Evolutionary conservation across 2,113 vertebrate species (phyloP).

Genomic region (Apistogramma diplotaenia): DNA sequence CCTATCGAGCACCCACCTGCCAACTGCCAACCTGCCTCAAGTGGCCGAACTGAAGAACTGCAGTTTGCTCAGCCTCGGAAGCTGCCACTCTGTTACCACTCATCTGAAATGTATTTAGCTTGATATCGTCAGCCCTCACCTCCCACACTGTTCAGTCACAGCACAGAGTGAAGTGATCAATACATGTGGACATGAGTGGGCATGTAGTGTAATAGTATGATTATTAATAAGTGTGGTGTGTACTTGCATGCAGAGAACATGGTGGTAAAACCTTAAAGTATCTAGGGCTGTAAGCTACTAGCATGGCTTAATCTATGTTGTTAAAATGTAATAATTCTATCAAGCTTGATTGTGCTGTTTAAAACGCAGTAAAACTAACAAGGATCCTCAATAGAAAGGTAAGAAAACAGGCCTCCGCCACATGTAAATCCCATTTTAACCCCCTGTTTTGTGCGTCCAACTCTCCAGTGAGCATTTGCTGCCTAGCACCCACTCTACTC

Average conservation of each 20-base stretch:
- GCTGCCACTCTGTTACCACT: not conserved
- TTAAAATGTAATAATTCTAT: not conserved
- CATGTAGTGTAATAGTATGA: not conserved
- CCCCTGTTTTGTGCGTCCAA: conserved; percentile 38
- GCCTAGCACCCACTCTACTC: conserved; percentile 71
- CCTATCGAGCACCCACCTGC: not conserved
- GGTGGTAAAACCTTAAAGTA: not conserved
- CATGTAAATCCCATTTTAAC: conserved; percentile 27
- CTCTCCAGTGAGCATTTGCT: conserved; percentile 63
- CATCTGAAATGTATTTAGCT: not conserved
- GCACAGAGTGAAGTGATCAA: not conserved
- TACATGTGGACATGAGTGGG: not conserved
- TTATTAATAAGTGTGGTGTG: not conserved
- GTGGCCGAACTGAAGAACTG: not conserved
- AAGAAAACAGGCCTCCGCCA: conserved; percentile 6
- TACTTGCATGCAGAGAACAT: not conserved
- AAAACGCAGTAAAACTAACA: not conserved
- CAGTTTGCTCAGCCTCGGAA: not conserved
- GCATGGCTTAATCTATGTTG: not conserved
- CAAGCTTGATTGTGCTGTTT: not conserved
- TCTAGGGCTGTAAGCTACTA: not conserved
- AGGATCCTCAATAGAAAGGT: not conserved
- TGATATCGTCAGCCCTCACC: not conserved
- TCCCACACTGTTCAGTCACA: not conserved
- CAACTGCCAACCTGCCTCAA: not conserved